These are phyloP conservation scores for Cotesia typhae DNA, from an alignment of 1,140 invertebrate genomes.

Conservation along the genomic window DNA sequence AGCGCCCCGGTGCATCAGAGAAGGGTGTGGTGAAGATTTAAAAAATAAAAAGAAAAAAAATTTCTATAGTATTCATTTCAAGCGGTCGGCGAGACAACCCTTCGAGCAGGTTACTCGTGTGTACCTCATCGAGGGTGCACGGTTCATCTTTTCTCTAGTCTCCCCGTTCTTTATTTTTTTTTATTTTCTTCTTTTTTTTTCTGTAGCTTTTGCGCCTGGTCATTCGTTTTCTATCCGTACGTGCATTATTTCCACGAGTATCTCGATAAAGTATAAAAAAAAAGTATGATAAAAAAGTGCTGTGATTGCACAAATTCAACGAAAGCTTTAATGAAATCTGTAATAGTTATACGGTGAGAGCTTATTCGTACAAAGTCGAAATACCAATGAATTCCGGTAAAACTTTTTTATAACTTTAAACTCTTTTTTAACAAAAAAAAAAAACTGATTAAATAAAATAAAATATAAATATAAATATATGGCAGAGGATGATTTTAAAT, in stretches of 20 bases:
- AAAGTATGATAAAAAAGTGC: slow-evolving; percentile 1
- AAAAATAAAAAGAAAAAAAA: slow-evolving; percentile 36
- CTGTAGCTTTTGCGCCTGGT: not conserved
- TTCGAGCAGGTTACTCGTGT: slow-evolving; percentile 40
- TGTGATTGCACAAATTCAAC: not conserved
- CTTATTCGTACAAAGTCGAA: too few relatives aligned
- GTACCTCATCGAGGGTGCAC: not conserved
- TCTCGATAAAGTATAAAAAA: not conserved
- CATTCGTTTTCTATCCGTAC: slow-evolving; percentile 15
- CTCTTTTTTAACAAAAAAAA: too few relatives aligned
- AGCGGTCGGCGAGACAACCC: slow-evolving; percentile 40
- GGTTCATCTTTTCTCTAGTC: slow-evolving; percentile 15
- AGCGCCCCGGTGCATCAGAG: slow-evolving; percentile 11
- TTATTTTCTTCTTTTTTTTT: not conserved
- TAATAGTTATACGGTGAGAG: not conserved
- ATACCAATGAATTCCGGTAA: too few relatives aligned
- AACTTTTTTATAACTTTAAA: too few relatives aligned
- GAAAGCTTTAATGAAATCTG: slow-evolving; percentile 8
- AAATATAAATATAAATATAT: too few relatives aligned
- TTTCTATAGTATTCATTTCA: slow-evolving; percentile 42
- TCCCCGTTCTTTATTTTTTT: not conserved
- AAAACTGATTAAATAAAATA: too few relatives aligned
- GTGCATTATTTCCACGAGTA: not conserved
- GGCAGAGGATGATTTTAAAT: too few relatives aligned
- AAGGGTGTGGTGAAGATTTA: slow-evolving; percentile 47